Evolutionary conservation across 2,888 invertebrate species (phyloP).

Genomic region (Rhodophaea formosa): DNA sequence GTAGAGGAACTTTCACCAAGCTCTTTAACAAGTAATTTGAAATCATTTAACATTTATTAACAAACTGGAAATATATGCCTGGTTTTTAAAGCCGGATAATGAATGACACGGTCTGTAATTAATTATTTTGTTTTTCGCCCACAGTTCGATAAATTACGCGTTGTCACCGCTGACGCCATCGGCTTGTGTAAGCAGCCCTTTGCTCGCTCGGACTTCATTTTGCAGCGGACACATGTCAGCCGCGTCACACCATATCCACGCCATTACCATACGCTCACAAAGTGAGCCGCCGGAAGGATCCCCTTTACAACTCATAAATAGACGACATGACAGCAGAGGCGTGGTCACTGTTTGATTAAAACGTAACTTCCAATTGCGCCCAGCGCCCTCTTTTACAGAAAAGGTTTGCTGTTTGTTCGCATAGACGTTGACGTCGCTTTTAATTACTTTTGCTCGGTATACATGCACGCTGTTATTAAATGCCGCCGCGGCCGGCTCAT

Average conservation of each 20-base stretch:
- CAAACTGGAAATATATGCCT: too few species aligned
- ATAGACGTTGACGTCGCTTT: constrained; percentile 55
- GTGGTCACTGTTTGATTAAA: constrained; percentile 74
- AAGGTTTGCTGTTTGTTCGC: constrained; percentile 49
- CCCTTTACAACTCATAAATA: constrained; percentile 70
- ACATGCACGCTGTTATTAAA: constrained; percentile 57
- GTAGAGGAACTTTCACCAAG: not conserved
- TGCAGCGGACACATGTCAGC: constrained; percentile 70
- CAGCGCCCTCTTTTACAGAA: constrained; percentile 53
- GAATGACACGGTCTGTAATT: not conserved
- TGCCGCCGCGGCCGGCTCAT: constrained; percentile 42
- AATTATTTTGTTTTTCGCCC: not conserved
- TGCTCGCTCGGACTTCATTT: constrained; percentile 63
- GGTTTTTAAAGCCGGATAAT: too few species aligned
- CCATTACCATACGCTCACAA: constrained; percentile 70
- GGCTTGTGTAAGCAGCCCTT: constrained; percentile 41
- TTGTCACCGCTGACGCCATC: constrained; percentile 29
- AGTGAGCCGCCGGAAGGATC: constrained; percentile 58
- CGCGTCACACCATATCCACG: constrained; percentile 65
- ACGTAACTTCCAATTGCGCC: constrained; percentile 58
- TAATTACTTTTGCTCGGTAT: constrained; percentile 65
- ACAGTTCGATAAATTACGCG: constrained; percentile 22
- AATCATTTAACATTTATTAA: too few species aligned
- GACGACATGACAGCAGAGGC: constrained; percentile 60
- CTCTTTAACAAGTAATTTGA: not conserved